Evolutionary conservation across 2,113 vertebrate species (phyloP), one percentile per base, ranked within the genome.

Genomic region (Paedocypris sp.): DNA sequence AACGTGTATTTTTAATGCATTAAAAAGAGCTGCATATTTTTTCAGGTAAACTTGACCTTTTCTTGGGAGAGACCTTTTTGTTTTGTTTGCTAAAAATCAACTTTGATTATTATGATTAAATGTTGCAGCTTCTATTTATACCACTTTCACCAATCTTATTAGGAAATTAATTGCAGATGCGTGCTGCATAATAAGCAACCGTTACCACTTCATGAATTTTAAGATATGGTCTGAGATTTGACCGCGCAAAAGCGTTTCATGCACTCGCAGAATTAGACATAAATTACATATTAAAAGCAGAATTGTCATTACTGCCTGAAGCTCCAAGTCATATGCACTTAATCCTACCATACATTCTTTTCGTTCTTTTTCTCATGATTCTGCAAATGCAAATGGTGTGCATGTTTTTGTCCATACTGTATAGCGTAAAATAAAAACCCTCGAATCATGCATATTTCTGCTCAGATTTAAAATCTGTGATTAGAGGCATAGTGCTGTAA

Each of bases 31-130:
- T 50, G 46, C 60, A 42, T 35, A 48, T 48, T n/a, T n/a, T n/a
- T n/a, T n/a, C n/a, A n/a, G n/a, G n/a, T n/a, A n/a, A n/a, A n/a
- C n/a, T n/a, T n/a, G n/a, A n/a, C n/a, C n/a, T n/a, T n/a, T n/a
- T n/a, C n/a, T n/a, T n/a, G n/a, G n/a, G n/a, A 49, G 64, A 33
- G 64, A 33, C 42, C 33, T 54, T 32, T 57, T 36, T 45, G 52
- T 67, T 70, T 67, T 64, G 56, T 58, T n/a, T 62, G 61, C 56
- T 60, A 64, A 67, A 69, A 70, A 72, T 67, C 41, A 35, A 47
- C 45, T 60, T 54, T 67, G 64, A 66, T 69, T 69, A 49, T 64
- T 64, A 60, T 71, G 60, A 69, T 63, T 53, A 67, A 72, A 64
- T 20, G 67, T 47, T 38, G 43, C 57, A 60, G 63, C 64, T 46